Evolutionary conservation across 2,888 invertebrate genomes (phyloP).

Genomic region (Clivina fossor): DNA sequence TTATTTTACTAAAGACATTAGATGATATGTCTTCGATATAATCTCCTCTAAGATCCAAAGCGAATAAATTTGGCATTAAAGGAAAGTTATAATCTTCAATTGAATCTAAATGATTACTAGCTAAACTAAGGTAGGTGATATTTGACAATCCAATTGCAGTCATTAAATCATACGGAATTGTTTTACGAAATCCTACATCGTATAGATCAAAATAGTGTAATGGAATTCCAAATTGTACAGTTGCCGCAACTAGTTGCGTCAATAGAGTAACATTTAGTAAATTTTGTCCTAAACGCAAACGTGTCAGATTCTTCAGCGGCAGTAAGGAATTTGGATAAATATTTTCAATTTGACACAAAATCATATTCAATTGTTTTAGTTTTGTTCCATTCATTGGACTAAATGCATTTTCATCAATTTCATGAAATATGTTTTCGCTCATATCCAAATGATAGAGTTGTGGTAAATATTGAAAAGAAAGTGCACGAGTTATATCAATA

Average conservation of each 20-base stretch:
- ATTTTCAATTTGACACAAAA: conserved; percentile 58
- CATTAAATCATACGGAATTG: conserved; percentile 55
- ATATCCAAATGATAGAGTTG: conserved; percentile 55
- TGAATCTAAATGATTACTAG: conserved; percentile 61
- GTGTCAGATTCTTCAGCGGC: conserved; percentile 53
- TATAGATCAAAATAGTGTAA: conserved; percentile 56
- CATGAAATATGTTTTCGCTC: conserved; percentile 58
- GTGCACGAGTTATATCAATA: conserved; percentile 52
- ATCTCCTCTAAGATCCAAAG: conserved; percentile 60
- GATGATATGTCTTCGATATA: conserved; percentile 55
- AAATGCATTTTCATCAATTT: conserved; percentile 55
- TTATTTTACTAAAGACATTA: conserved; percentile 57
- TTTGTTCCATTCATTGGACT: conserved; percentile 53
- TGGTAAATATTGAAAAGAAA: conserved; percentile 54
- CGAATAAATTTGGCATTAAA: conserved; percentile 57
- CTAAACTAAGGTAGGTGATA: conserved; percentile 55
- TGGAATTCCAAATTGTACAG: conserved; percentile 51
- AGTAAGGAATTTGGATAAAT: conserved; percentile 57
- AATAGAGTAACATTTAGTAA: conserved; percentile 55
- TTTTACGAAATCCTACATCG: conserved; percentile 58
- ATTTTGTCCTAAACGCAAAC: conserved; percentile 59
- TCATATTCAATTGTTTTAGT: conserved; percentile 55
- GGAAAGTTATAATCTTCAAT: conserved; percentile 58
- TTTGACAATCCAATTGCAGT: conserved; percentile 57
- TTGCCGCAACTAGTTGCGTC: conserved; percentile 51